Conservation (phyloP, 2,888 invertebrate species). For the Ischnura elegans region DNA sequence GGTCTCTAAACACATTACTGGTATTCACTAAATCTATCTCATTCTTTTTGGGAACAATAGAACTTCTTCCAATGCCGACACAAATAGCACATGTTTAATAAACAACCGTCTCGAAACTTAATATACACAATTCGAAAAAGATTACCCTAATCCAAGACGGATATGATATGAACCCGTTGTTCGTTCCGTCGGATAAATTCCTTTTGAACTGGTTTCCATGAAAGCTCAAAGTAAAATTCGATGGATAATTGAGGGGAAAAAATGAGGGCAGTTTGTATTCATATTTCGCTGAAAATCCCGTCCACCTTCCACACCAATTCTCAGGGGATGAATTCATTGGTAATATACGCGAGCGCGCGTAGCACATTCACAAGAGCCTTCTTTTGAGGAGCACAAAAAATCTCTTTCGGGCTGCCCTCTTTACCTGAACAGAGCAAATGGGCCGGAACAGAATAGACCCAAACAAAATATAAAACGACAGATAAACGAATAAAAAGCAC, state of each 20-base stretch:
- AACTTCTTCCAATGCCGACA: neutral
- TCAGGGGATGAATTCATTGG: conserved; percentile 29
- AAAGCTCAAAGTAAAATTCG: conserved; percentile 17
- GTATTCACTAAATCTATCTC: neutral
- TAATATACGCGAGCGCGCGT: conserved; percentile 9
- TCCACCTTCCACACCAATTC: conserved; percentile 21
- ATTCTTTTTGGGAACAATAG: neutral
- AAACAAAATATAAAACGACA: conserved; percentile 26
- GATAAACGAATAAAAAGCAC: neutral
- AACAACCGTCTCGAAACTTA: neutral
- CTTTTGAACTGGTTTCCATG: neutral
- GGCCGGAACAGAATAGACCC: conserved; percentile 8
- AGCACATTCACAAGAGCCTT: conserved; percentile 5
- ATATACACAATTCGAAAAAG: neutral
- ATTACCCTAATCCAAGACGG: neutral
- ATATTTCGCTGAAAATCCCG: neutral
- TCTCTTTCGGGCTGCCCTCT: neutral
- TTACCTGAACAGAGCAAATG: neutral
- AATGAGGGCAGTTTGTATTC: conserved; percentile 14
- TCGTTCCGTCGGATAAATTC: neutral
- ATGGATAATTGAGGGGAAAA: conserved; percentile 19
- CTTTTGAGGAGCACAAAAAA: conserved; percentile 15
- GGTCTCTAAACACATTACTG: neutral
- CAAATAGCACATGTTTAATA: neutral
- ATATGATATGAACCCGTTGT: neutral